phyloP scores from a whole-genome alignment of 1,140 invertebrate genomes.

The Papilio helenus region DNA sequence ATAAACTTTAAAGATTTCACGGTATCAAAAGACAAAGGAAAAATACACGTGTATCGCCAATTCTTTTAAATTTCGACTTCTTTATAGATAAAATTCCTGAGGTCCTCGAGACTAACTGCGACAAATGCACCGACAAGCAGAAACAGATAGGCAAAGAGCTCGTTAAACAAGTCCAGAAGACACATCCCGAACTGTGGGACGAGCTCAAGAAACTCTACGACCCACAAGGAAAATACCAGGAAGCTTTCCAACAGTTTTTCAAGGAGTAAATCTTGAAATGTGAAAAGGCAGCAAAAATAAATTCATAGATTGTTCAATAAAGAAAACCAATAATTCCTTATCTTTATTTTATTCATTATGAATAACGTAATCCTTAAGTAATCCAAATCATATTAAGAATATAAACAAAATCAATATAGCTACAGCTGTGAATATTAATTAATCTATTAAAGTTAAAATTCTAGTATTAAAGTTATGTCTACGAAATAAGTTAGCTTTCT shows the following conservation, averaged over 20 bases:
- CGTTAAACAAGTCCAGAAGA: constrained; percentile 73
- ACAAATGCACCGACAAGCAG: constrained; percentile 81
- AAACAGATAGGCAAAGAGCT: constrained; percentile 73
- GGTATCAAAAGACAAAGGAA: too few relatives aligned
- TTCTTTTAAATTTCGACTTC: not conserved
- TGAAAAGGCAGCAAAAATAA: not conserved
- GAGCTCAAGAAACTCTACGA: constrained; percentile 75
- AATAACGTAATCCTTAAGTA: not conserved
- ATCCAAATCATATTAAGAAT: not conserved
- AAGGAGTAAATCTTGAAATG: constrained; percentile 45
- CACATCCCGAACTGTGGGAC: constrained; percentile 74
- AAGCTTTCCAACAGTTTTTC: constrained; percentile 69
- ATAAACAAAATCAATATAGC: not conserved
- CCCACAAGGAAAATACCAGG: constrained; percentile 74
- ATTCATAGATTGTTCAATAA: constrained; percentile 13
- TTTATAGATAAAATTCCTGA: constrained; percentile 85
- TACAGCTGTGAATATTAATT: too few relatives aligned
- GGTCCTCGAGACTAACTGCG: constrained; percentile 83
- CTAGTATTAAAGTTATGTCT: too few relatives aligned
- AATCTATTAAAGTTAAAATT: too few relatives aligned
- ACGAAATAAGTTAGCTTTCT: too few relatives aligned
- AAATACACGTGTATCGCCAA: too few relatives aligned
- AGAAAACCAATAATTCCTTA: not conserved
- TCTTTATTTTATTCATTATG: not conserved
- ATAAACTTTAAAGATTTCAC: too few relatives aligned